Evolutionary conservation across 1,140 invertebrate genomes (phyloP), one percentile per base, ranked within the genome.

Genomic region (Monochamus saltuarius): DNA sequence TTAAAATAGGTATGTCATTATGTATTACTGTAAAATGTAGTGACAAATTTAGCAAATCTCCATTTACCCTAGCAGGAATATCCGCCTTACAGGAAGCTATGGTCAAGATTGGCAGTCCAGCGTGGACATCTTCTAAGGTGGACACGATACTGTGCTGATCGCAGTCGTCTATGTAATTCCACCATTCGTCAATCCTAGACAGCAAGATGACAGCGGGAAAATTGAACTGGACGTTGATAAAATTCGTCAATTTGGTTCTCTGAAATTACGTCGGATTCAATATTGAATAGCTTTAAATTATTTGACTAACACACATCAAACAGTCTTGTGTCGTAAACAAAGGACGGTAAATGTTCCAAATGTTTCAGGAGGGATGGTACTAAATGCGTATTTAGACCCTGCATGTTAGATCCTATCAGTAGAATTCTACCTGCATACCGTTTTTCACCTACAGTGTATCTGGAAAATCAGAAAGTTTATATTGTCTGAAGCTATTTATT

Each of bases 291-390:
- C 13, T 42, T 42, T n/a, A n/a, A n/a, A n/a, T n/a, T 29, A 29
- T 29, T 2, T 29, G 22, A 11, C 0, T 6, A 11, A 59, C 51
- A 54, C 56, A 71, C 69, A 38, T 69, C 61, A 34, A 62, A 63
- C 11, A 68, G 16, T 47, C 60, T 65, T 2, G 84, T 79, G 75
- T 91, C 89, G 39, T 94, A 76, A 22, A 87, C 85, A 72, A 89
- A 86, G 2, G 90, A 85, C 11, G 90, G 86, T 54, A 94, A 78
- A 69, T 89, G 87, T 77, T 96, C 93, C 70, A 95, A 80, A 19
- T 82, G 79, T 73, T 92, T 87, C 13, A 95, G 78, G 9, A 96
- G 61, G 17, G 91, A 91, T 42, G 92, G 89, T 29, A 89, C 86
- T 36, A 95, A 79, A 75, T 86, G 80, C 19, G 57, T 64, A 19